These are phyloP conservation scores for Achlya flavicornis DNA, from an alignment of 2,888 invertebrate genomes.

Conservation along the genomic window DNA sequence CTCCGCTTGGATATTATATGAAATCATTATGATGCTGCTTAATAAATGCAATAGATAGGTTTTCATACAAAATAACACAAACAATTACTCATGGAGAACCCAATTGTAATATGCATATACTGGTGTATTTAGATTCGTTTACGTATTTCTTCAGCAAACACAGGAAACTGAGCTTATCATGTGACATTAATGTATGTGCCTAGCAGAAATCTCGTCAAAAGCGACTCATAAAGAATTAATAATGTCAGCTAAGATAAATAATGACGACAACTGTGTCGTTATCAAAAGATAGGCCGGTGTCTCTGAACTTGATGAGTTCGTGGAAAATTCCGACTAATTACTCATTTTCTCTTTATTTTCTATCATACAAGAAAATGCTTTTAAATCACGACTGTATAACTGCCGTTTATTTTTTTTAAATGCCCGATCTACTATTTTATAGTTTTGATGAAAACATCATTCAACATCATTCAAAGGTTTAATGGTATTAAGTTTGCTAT, in stretches of 20 bases:
- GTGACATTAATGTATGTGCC: slow-evolving; percentile 21
- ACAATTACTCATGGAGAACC: background rate
- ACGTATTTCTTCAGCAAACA: background rate
- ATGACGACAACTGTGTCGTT: slow-evolving; percentile 22
- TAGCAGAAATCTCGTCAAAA: slow-evolving; percentile 19
- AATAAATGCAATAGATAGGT: too few species aligned
- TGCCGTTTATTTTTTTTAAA: background rate
- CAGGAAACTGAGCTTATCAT: slow-evolving; percentile 11
- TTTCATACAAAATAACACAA: background rate
- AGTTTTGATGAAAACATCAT: too few species aligned
- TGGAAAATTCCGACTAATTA: slow-evolving; percentile 63
- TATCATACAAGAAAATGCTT: background rate
- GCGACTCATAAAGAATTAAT: slow-evolving; percentile 20
- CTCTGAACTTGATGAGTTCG: slow-evolving; percentile 16
- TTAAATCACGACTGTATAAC: background rate
- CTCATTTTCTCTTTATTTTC: slow-evolving; percentile 26
- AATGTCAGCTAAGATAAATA: slow-evolving; percentile 32
- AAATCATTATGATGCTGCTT: too few species aligned
- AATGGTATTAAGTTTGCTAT: too few species aligned
- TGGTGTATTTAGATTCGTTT: background rate
- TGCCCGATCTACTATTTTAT: background rate
- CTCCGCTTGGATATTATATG: too few species aligned
- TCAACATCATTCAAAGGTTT: too few species aligned
- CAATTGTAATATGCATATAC: background rate
- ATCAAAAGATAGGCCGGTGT: slow-evolving; percentile 9